These are phyloP conservation scores for Steatornis caripensis DNA, from an alignment of 2,113 vertebrate genomes.

Conservation along the genomic window DNA sequence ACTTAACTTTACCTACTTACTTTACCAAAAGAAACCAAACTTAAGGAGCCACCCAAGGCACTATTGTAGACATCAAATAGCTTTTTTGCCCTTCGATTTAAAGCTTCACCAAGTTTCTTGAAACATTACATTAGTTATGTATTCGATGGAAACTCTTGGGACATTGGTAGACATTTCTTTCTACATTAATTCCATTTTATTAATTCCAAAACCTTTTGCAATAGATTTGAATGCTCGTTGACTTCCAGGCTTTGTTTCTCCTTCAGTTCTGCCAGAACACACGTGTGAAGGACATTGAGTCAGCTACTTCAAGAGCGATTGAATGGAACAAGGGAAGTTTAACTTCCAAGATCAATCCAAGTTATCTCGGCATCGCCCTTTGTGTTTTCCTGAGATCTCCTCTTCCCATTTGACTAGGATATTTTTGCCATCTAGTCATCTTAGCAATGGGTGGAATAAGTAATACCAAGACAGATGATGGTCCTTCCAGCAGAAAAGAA, in stretches of 20 bases:
- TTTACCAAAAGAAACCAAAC: not conserved
- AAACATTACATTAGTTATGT: not conserved
- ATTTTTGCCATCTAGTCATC: not conserved
- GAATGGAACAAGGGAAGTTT: not conserved
- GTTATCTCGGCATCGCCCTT: not conserved
- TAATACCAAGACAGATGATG: not conserved
- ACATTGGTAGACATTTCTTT: not conserved
- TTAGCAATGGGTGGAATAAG: not conserved
- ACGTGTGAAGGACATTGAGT: not conserved
- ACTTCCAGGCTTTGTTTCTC: not conserved
- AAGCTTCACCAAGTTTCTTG: not conserved
- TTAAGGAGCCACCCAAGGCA: not conserved
- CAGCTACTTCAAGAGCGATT: not conserved
- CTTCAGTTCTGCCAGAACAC: not conserved
- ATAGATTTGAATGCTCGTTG: not conserved
- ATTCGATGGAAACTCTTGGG: not conserved
- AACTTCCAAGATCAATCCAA: not conserved
- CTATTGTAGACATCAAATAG: not conserved
- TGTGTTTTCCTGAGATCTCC: not conserved
- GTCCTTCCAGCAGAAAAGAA: not conserved
- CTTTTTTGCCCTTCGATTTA: not conserved
- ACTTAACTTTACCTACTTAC: not conserved
- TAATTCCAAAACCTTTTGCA: not conserved
- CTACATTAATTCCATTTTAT: not conserved
- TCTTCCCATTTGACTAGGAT: not conserved